Percentiles rank a stretch among this genome's conserved stretches.
phyloP scores from a whole-genome alignment of 2,888 invertebrate species.

The Malthinus seriepunctatus region DNA sequence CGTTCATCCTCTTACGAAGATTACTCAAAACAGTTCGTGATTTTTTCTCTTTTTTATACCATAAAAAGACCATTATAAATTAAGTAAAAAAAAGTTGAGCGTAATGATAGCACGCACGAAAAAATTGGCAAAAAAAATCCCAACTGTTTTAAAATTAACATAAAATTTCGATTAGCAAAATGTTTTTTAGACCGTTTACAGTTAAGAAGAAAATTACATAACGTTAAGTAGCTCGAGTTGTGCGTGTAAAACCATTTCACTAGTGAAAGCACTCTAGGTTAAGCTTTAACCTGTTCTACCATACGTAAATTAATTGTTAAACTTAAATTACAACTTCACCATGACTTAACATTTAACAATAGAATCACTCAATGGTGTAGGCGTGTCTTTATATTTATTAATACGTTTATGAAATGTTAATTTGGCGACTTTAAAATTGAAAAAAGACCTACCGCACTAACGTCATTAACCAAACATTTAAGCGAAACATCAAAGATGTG shows the following conservation, averaged over 20 bases:
- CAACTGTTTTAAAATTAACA: too few relatives aligned
- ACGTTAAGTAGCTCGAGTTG: too few relatives aligned
- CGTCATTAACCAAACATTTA: too few relatives aligned
- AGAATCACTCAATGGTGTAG: slow-evolving; percentile 1
- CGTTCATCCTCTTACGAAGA: slow-evolving; percentile 7
- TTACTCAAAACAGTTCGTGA: slow-evolving; percentile 5
- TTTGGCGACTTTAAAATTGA: neutral
- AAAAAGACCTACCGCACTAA: slow-evolving; percentile 1
- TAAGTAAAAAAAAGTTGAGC: slow-evolving; percentile 1
- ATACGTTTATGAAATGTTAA: neutral
- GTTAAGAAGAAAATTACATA: too few relatives aligned
- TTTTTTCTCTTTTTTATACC: neutral
- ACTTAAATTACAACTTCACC: slow-evolving; percentile 11
- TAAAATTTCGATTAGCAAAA: too few relatives aligned
- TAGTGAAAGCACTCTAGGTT: neutral
- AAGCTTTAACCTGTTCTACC: slow-evolving; percentile 3
- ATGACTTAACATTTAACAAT: slow-evolving; percentile 9
- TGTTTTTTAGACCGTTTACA: too few relatives aligned
- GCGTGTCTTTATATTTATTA: neutral
- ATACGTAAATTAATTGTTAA: neutral
- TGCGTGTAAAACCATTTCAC: neutral
- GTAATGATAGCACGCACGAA: too few relatives aligned
- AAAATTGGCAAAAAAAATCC: too few relatives aligned
- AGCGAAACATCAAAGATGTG: too few relatives aligned
- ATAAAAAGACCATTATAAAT: neutral